Evolutionary conservation across 2,797 vertebrate species (phyloP), one percentile per base, ranked within the genome.

Genomic region (Ctenopoma kingsleyae): DNA sequence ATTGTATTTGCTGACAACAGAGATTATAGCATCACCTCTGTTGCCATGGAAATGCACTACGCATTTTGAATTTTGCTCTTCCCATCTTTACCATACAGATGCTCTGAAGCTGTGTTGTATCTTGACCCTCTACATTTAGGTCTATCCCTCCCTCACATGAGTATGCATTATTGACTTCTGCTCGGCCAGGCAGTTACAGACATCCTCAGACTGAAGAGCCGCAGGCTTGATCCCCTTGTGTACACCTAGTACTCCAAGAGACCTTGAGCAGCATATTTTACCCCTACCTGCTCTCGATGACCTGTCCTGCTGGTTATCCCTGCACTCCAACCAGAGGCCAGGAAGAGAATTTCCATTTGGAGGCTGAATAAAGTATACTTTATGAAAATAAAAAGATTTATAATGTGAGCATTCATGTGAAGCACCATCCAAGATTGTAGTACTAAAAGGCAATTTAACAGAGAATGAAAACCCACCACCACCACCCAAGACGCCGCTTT

Each of bases 41-140:
- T 87, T 43, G 7, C 76, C 71, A 85, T 86, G 74, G 86, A 30
- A 40, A 86, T 66, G 60, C 71, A 62, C 57, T 1, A 38, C 1
- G 0, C 3, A 3, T 25, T 16, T 75, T 75, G n/a, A 30, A 74
- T 80, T 83, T 74, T 17, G 13, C 46, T 56, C 55, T 61, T 54
- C 56, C 13, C 4, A 11, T 73, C 43, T 67, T 86, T 73, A 72
- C 59, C 69, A 71, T 69, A 38, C 16, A 47, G 53, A 65, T 50
- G 82, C 62, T 75, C 48, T 25, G 0, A 56, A 59, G 75, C 51
- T 36, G 56, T 65, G 52, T 59, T 38, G 30, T 55, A 67, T 79
- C 56, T 54, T 58, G 80, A 84, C 64, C 61, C 38, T 57, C 53
- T 27, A 49, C 43, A 40, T 78, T 76, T 54, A 46, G 41, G 48